Conservation (phyloP, 2,888 invertebrate species). For the Endomychus coccineus region DNA sequence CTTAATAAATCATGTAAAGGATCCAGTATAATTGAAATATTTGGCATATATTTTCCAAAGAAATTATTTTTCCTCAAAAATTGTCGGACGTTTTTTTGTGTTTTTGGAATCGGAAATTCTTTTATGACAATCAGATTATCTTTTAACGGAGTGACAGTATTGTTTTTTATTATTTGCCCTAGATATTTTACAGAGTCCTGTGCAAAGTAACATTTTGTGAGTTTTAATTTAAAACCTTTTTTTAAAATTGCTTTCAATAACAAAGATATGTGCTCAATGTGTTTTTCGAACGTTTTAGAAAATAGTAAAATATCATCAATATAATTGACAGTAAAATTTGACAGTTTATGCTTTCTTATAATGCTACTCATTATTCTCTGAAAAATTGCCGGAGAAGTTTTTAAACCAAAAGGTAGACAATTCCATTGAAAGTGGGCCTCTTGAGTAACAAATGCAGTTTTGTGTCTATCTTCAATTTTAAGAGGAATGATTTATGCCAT, state of each 20-base stretch:
- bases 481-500: too few relatives aligned
- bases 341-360: slow-evolving; percentile 18
- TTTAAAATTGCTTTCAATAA: slow-evolving; percentile 13
- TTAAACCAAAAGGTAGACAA: slow-evolving; percentile 38
- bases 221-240: slow-evolving; percentile 17
- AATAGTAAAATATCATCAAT: slow-evolving; percentile 25
- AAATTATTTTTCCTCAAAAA: slow-evolving; percentile 16
- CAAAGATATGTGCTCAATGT: slow-evolving; percentile 16
- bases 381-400: slow-evolving; percentile 24
- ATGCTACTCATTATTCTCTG: slow-evolving; percentile 20
- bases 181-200: slow-evolving; percentile 14
- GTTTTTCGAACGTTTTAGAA: slow-evolving; percentile 21
- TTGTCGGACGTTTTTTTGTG: slow-evolving; percentile 16
- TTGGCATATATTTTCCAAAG: slow-evolving; percentile 16
- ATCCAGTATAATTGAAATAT: slow-evolving; percentile 17
- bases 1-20: slow-evolving; percentile 20
- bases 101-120: slow-evolving; percentile 15
- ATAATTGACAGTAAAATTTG: slow-evolving; percentile 20
- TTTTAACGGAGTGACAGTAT: slow-evolving; percentile 13
- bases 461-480: too few relatives aligned
- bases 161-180: slow-evolving; percentile 14
- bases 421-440: too few relatives aligned
- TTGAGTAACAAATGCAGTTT: too few relatives aligned
- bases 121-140: slow-evolving; percentile 16
- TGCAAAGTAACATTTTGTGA: slow-evolving; percentile 15